Conservation (phyloP, 2,888 invertebrate species). For the Orthonychiurus folsomi region DNA sequence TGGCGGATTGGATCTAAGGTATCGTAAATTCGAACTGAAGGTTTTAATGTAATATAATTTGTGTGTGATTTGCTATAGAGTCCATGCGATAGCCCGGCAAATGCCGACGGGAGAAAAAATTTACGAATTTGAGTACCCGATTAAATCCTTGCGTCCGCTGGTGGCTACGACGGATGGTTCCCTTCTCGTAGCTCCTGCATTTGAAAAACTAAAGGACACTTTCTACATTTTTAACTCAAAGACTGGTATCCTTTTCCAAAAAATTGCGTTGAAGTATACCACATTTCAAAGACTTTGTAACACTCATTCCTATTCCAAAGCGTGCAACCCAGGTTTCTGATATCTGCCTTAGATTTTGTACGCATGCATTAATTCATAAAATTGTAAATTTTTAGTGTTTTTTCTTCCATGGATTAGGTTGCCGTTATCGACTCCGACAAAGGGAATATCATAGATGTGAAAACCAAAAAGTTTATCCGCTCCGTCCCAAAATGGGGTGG, state of each 20-base stretch:
- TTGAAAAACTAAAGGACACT: constrained; percentile 75
- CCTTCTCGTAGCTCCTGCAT: constrained; percentile 65
- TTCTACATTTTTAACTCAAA: constrained; percentile 73
- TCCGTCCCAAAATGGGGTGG: constrained; percentile 89
- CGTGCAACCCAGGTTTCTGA: constrained; percentile 48
- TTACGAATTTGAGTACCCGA: constrained; percentile 73
- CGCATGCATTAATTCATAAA: too few species aligned
- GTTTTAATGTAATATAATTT: constrained; percentile 9
- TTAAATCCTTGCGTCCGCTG: constrained; percentile 63
- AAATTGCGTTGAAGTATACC: constrained; percentile 49
- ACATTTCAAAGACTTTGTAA: constrained; percentile 55
- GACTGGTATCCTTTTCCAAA: constrained; percentile 56
- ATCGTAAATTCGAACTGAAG: constrained; percentile 6
- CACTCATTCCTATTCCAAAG: constrained; percentile 70
- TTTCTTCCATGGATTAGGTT: constrained; percentile 52
- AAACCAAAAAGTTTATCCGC: constrained; percentile 75
- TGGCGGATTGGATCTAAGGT: constrained; percentile 45
- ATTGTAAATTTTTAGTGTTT: not conserved
- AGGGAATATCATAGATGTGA: constrained; percentile 80
- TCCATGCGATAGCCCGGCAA: constrained; percentile 33
- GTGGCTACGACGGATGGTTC: constrained; percentile 74
- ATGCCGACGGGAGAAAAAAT: constrained; percentile 61
- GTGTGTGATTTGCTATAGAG: too few species aligned
- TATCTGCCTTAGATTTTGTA: not conserved
- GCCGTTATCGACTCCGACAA: constrained; percentile 85